Evolutionary conservation across 92 coral and sea anemone genomes (phyloP).

Genomic region (Pocillopora grandis): DNA sequence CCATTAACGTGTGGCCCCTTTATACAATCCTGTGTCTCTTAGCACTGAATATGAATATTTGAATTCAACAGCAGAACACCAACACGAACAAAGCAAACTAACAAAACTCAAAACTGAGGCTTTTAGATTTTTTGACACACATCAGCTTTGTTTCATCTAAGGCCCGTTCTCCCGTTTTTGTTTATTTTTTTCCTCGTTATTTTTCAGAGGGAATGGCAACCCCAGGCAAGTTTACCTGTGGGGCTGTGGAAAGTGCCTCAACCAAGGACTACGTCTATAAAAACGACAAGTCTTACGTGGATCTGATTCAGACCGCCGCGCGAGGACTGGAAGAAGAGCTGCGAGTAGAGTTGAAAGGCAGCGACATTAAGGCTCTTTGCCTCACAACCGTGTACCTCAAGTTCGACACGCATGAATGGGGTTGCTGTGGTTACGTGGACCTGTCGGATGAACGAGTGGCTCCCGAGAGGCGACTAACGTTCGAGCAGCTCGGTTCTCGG

Average conservation of each 20-base stretch:
- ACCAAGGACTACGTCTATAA: conserved; percentile 74
- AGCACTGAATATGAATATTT: no score
- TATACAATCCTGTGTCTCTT: no score
- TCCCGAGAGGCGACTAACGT: conserved; percentile 83
- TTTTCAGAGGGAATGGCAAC: conserved; percentile 91
- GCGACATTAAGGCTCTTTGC: conserved; percentile 84
- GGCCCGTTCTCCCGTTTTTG: not conserved
- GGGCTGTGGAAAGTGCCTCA: conserved; percentile 97
- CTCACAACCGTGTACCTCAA: conserved; percentile 92
- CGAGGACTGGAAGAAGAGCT: conserved; percentile 96
- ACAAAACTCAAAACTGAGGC: no score
- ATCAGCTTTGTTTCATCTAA: no score
- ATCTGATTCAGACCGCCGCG: conserved; percentile 88
- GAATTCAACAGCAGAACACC: no score
- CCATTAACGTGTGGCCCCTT: no score
- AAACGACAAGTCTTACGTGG: conserved; percentile 58
- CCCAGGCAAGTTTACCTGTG: conserved; percentile 94
- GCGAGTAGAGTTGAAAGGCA: conserved; percentile 78
- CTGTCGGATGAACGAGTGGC: conserved; percentile 90
- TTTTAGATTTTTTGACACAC: no score
- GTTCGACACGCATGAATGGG: conserved; percentile 99
- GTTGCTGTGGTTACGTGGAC: conserved; percentile 95
- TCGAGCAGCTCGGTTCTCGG: conserved; percentile 77
- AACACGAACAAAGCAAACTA: no score
- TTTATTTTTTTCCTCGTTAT: not conserved